Conservation (phyloP, 2,113 vertebrate species). For the Heterocephalus glaber region DNA sequence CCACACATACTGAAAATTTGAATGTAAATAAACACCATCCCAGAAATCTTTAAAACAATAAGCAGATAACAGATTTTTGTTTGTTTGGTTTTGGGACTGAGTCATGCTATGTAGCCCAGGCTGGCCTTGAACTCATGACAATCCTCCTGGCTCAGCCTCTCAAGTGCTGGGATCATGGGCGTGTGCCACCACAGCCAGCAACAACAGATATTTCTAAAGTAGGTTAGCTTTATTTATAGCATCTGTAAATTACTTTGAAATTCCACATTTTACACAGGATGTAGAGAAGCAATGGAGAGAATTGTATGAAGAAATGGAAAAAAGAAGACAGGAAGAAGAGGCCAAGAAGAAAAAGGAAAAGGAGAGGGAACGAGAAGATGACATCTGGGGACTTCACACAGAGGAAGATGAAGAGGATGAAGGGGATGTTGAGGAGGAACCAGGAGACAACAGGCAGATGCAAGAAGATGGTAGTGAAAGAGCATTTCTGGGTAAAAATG, state of each 20-base stretch:
- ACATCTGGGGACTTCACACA: slow-evolving; percentile 76
- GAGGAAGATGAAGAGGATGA: slow-evolving; percentile 78
- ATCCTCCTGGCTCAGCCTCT: not conserved
- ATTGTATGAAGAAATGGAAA: slow-evolving; percentile 86
- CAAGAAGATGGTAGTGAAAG: slow-evolving; percentile 17
- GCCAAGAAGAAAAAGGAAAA: slow-evolving; percentile 64
- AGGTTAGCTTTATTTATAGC: slow-evolving; percentile 44
- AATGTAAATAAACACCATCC: slow-evolving; percentile 48
- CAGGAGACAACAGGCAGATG: slow-evolving; percentile 28
- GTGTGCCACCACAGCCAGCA: not conserved
- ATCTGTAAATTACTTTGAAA: slow-evolving; percentile 67
- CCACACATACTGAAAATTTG: slow-evolving; percentile 43
- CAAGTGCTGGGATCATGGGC: not conserved
- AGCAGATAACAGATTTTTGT: not conserved
- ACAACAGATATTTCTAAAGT: slow-evolving; percentile 37
- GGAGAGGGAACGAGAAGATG: slow-evolving; percentile 75
- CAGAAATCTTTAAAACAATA: slow-evolving; percentile 1
- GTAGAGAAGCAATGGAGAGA: slow-evolving; percentile 90
- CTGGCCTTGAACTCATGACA: not conserved
- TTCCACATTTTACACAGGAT: slow-evolving; percentile 82
- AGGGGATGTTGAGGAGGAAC: slow-evolving; percentile 79
- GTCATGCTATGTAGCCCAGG: not conserved
- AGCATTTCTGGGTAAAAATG: slow-evolving; percentile 7
- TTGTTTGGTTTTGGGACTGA: not conserved
- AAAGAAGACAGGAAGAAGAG: slow-evolving; percentile 82